Evolutionary conservation across 2,888 invertebrate genomes (phyloP).

Genomic region (Cecidostiba fungosa): DNA sequence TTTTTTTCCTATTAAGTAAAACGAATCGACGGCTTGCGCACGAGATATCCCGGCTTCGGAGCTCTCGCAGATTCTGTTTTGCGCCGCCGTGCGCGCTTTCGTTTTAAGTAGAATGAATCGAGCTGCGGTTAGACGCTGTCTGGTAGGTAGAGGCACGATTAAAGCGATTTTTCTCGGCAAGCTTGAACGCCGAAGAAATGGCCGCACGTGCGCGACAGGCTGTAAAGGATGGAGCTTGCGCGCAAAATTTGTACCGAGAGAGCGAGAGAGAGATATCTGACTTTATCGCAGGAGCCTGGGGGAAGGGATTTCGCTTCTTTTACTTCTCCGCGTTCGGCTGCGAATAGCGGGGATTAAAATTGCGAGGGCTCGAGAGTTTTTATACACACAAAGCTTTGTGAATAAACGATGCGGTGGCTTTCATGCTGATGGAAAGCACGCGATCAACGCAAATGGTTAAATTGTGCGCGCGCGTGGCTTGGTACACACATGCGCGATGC

Average conservation of each 20-base stretch:
- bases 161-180: constrained; percentile 51
- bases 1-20: constrained; percentile 47
- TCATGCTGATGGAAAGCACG: background rate
- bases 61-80: constrained; percentile 40
- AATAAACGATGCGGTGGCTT: background rate
- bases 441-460: background rate
- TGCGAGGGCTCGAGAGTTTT: background rate
- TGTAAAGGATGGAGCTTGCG: constrained; percentile 9
- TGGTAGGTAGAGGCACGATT: constrained; percentile 24
- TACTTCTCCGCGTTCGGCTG: background rate
- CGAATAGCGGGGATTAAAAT: constrained; percentile 33
- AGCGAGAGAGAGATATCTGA: background rate
- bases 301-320: background rate
- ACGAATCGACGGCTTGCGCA: constrained; percentile 49
- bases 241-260: constrained; percentile 27
- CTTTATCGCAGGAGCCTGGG: constrained; percentile 1
- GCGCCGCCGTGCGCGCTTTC: background rate
- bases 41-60: background rate
- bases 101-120: constrained; percentile 57
- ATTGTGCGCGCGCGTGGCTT: background rate
- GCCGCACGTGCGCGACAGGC: background rate
- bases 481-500: background rate
- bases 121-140: constrained; percentile 38
- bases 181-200: constrained; percentile 1
- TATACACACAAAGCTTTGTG: background rate